Evolutionary conservation across 2,797 vertebrate genomes (phyloP), one percentile per base, ranked within the genome.

Genomic region (Aldrovandia affinis): DNA sequence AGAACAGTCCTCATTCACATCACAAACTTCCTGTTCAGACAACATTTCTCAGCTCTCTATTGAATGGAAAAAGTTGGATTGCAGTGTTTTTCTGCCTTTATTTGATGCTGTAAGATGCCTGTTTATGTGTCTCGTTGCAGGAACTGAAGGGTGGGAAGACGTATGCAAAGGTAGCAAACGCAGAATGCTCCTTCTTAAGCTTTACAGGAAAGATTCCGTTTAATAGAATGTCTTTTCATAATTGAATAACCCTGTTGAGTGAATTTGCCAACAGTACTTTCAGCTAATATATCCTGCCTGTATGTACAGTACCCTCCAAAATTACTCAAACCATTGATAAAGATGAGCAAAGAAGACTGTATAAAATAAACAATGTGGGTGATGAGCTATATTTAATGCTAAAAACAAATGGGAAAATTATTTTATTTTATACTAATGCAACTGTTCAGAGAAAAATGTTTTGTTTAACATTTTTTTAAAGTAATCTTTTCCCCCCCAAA

Each of bases 141-240:
- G 98, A 99, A 92, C 87, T 98, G 88, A 99, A 99, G 93, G 98
- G 98, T 86, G 98, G 98, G 86, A 99, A 98, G 91, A 90, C 96
- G 0, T 99, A 97, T 85, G 96, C 96, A 93, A 99, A 99, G 98
- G 98, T 99, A 96, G 95, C 82, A 54, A 52, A 33, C 44, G 52
- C 4, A 42, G 54, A 57, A 18, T 42, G 33, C 33, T 61, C 42
- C 25, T 15, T 15, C 50, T 20, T 59, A 10, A 18, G 39, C 39
- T 81, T 80, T 55, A 28, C 77, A 30, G 47, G 10, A 22, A 75
- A 44, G 39, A 70, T 15, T 15, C 39, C 42, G 18, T 75, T 15
- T 73, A 73, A 73, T 73, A 36, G 0, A 70, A 70, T 0, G 12
- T 70, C 8, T 18, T 70, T 70, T 70, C 2, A 68, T 30, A 30